Evolutionary conservation across 2,113 vertebrate species (phyloP).

Genomic region (Brienomyrus brachyistius): DNA sequence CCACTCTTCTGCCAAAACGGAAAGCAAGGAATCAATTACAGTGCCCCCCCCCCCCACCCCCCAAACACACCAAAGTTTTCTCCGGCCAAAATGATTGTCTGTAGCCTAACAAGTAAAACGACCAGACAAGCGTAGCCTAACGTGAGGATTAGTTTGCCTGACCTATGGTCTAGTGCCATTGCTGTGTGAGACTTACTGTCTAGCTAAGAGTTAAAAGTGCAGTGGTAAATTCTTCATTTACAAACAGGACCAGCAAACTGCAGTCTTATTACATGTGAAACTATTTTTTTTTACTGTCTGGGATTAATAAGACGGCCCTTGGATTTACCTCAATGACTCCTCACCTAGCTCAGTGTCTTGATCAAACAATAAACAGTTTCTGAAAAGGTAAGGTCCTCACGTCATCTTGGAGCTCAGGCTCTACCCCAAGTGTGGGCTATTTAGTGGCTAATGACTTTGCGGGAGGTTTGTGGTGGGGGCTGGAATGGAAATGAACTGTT

Average conservation of each 20-base stretch:
- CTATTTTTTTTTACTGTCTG: slow-evolving; percentile 37
- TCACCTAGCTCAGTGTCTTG: slow-evolving; percentile 28
- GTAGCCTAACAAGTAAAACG: slow-evolving; percentile 43
- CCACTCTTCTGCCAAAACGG: slow-evolving; percentile 36
- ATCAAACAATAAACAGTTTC: slow-evolving; percentile 32
- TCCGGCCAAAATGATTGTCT: slow-evolving; percentile 34
- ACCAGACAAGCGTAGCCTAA: slow-evolving; percentile 40
- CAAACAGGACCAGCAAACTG: slow-evolving; percentile 43
- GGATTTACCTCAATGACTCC: slow-evolving; percentile 37
- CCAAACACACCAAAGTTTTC: slow-evolving; percentile 30
- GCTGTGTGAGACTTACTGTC: slow-evolving; percentile 43
- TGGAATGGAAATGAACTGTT: not conserved
- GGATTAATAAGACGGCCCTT: slow-evolving; percentile 46
- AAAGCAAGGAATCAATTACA: slow-evolving; percentile 50
- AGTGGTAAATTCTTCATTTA: slow-evolving; percentile 43
- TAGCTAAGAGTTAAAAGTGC: slow-evolving; percentile 46
- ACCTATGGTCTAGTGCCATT: slow-evolving; percentile 26
- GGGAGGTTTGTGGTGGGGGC: not conserved
- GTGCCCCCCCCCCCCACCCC: slow-evolving; percentile 8
- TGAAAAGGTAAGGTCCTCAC: slow-evolving; percentile 27
- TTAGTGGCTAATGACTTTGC: slow-evolving; percentile 2
- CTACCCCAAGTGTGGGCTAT: not conserved
- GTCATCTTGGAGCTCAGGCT: slow-evolving; percentile 23
- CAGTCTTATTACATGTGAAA: slow-evolving; percentile 31
- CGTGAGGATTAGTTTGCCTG: slow-evolving; percentile 28